Evolutionary conservation across 2,113 vertebrate species (phyloP).

Genomic region (Xiphophorus hellerii): DNA sequence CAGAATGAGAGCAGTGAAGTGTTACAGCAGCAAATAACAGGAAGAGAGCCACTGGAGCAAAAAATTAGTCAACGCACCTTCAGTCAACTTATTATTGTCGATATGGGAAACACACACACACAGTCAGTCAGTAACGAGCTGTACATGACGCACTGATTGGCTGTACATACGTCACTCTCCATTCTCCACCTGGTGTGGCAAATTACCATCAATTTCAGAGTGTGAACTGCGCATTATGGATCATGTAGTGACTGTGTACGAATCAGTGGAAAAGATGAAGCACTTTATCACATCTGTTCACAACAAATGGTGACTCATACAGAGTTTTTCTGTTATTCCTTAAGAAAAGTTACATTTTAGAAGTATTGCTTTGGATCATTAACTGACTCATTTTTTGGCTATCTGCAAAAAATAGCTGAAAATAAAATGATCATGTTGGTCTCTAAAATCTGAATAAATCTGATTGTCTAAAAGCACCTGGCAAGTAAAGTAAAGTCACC

Average conservation of each 20-base stretch:
- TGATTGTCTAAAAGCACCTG: no score
- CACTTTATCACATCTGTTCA: not conserved
- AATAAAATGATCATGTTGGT: no score
- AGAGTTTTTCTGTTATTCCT: no score
- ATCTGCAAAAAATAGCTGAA: no score
- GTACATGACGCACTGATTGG: constrained; percentile 12
- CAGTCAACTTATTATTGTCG: constrained; percentile 17
- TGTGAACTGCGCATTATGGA: not conserved
- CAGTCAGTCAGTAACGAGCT: constrained; percentile 14
- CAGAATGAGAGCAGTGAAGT: constrained; percentile 28
- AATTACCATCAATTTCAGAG: constrained; percentile 11
- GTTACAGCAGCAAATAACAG: constrained; percentile 9
- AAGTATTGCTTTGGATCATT: no score
- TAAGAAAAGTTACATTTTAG: no score
- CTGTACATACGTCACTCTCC: constrained; percentile 7
- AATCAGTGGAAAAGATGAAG: not conserved
- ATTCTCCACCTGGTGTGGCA: not conserved
- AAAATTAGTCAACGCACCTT: constrained; percentile 43
- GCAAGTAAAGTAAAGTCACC: no score
- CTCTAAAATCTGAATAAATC: no score
- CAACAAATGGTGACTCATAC: no score
- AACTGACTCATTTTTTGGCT: no score
- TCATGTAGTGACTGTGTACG: not conserved
- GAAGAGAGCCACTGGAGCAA: constrained; percentile 47
- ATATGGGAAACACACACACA: constrained; percentile 11